phyloP scores from a whole-genome alignment of 2,797 vertebrate species.

The Euthynnus affinis region DNA sequence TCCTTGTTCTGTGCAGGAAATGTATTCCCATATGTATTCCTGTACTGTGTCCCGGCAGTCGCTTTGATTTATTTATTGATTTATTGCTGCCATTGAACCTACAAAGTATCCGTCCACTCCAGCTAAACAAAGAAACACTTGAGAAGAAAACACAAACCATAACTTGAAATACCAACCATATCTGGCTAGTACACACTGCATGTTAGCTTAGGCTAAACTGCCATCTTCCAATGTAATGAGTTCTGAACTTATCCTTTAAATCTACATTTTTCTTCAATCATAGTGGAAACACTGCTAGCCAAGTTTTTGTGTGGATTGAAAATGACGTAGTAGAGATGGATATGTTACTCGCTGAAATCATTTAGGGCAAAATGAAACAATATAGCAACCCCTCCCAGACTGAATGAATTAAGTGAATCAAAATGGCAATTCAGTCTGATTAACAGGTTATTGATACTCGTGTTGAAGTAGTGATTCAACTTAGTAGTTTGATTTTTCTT shows the following conservation, averaged over 20 bases:
- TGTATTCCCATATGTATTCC: neutral
- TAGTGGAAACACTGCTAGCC: neutral
- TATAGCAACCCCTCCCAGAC: neutral
- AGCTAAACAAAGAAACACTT: neutral
- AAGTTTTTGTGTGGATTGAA: neutral
- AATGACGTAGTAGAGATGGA: neutral
- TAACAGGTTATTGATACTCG: neutral
- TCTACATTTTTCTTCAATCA: neutral
- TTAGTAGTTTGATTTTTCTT: constrained; percentile 24
- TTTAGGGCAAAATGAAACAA: neutral
- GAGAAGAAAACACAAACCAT: too few species aligned
- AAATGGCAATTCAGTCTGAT: constrained; percentile 5
- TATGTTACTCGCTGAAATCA: neutral
- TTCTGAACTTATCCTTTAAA: too few species aligned
- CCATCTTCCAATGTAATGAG: too few species aligned
- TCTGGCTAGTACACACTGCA: neutral
- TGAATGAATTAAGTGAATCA: neutral
- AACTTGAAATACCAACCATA: neutral
- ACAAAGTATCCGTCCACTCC: neutral
- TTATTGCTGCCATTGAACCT: neutral
- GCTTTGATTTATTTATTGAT: too few species aligned
- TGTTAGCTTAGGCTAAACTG: neutral
- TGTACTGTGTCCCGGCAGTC: neutral
- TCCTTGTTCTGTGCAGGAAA: neutral
- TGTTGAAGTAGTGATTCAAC: constrained; percentile 15